These are phyloP conservation scores for Cephalopholis sonnerati DNA, from an alignment of 2,113 vertebrate genomes.

Conservation along the genomic window DNA sequence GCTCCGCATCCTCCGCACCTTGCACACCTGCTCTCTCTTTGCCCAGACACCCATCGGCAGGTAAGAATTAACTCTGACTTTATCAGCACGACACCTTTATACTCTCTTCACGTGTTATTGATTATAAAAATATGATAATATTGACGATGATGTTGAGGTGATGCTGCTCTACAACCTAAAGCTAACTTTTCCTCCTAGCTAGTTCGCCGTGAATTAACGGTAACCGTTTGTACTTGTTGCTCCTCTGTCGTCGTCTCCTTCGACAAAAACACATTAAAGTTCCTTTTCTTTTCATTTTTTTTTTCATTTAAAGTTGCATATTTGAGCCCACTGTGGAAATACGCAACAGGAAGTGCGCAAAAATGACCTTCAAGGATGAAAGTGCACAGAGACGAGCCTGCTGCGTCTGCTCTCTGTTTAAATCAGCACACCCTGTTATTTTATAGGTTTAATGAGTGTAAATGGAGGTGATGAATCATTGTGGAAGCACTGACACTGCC, in stretches of 20 bases:
- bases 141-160: constrained; percentile 28
- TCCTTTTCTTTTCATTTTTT: accelerated
- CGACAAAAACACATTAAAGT: background rate
- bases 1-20: constrained; percentile 38
- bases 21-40: background rate
- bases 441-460: background rate
- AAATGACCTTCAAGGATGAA: constrained; percentile 73
- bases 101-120: background rate
- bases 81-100: accelerated
- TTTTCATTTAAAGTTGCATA: background rate
- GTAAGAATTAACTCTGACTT: constrained; percentile 53
- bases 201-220: background rate
- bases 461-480: no score
- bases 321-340: constrained; percentile 18
- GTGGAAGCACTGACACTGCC: background rate
- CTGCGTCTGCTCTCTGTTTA: background rate
- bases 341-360: constrained; percentile 67
- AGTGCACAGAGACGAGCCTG: background rate
- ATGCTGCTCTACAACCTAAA: constrained; percentile 36
- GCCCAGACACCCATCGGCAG: constrained; percentile 37
- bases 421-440: background rate
- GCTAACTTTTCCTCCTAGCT: constrained; percentile 36
- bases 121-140: background rate
- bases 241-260: background rate
- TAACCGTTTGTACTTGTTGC: background rate